A percentile compares a stretch with the other conserved stretches of the same genome.
phyloP scores from a whole-genome alignment of 2,888 invertebrate genomes.

The Troides aeacus region DNA sequence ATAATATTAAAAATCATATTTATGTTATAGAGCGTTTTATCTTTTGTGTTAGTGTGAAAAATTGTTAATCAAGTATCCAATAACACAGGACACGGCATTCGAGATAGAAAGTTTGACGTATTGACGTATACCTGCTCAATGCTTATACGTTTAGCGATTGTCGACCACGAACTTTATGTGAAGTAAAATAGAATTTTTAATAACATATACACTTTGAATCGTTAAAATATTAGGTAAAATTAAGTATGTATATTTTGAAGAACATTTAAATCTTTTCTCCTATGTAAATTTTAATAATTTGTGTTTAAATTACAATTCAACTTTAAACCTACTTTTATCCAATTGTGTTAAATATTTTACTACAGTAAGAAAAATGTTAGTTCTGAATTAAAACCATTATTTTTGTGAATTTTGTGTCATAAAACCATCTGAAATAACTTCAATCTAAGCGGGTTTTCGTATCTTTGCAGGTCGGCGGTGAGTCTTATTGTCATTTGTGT shows the following conservation, averaged over 20 bases:
- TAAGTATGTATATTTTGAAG: slow-evolving; percentile 8
- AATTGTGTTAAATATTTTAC: slow-evolving; percentile 28
- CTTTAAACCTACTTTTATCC: slow-evolving; percentile 70
- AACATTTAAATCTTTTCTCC: background rate
- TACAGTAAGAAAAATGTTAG: background rate
- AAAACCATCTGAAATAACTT: background rate
- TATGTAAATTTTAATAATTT: slow-evolving; percentile 27
- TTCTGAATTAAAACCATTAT: background rate
- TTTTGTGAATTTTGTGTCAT: slow-evolving; percentile 27
- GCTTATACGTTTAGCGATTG: slow-evolving; percentile 38
- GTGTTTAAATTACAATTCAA: slow-evolving; percentile 36
- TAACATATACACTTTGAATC: slow-evolving; percentile 21
- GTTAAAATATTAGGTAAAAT: slow-evolving; percentile 16
- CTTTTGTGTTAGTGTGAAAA: background rate
- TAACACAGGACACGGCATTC: slow-evolving; percentile 37
- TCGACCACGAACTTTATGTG: slow-evolving; percentile 35
- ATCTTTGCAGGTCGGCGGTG: slow-evolving; percentile 48
- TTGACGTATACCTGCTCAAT: slow-evolving; percentile 34
- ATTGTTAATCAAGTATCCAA: slow-evolving; percentile 34
- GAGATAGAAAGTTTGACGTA: slow-evolving; percentile 45
- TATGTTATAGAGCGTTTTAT: background rate
- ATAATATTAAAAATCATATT: too few species aligned
- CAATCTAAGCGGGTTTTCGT: slow-evolving; percentile 9
- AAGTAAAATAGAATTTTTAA: slow-evolving; percentile 31
- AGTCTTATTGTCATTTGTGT: slow-evolving; percentile 50